These are phyloP conservation scores for Parasteatoda tepidariorum DNA, from an alignment of 1,140 invertebrate species.

Conservation along the genomic window DNA sequence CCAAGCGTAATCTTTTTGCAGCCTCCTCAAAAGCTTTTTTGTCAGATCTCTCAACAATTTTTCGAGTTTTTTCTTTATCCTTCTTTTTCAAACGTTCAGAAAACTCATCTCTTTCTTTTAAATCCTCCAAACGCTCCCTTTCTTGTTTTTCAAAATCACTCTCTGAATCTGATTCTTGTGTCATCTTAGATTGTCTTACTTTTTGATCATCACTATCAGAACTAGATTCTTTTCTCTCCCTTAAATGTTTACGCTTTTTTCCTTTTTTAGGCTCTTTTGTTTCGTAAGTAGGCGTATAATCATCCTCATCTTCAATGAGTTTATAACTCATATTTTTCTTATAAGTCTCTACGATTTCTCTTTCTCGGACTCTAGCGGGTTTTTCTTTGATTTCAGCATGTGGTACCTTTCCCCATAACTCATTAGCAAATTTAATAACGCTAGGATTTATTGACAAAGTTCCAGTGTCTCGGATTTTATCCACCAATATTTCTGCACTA, in stretches of 20 bases:
- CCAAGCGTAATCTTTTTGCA: conserved; percentile 88
- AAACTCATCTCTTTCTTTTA: conserved; percentile 95
- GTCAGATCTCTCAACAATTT: conserved; percentile 79
- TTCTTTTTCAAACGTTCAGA: conserved; percentile 86
- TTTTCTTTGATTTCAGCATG: conserved; percentile 64
- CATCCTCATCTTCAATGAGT: conserved; percentile 68
- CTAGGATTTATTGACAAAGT: conserved; percentile 70
- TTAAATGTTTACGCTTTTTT: conserved; percentile 61
- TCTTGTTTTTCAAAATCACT: conserved; percentile 59
- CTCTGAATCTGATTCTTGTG: conserved; percentile 39
- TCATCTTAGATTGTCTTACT: conserved; percentile 9
- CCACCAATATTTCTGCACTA: conserved; percentile 68
- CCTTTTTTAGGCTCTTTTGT: not conserved
- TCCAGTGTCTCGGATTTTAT: conserved; percentile 69
- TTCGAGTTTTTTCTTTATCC: conserved; percentile 90
- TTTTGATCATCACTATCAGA: conserved; percentile 3
- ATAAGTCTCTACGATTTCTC: conserved; percentile 66
- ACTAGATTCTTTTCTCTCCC: conserved; percentile 17
- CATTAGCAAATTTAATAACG: conserved; percentile 67
- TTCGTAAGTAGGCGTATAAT: conserved; percentile 61
- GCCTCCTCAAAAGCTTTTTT: conserved; percentile 90
- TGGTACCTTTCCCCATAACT: conserved; percentile 66
- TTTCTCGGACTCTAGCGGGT: conserved; percentile 64
- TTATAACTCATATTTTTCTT: conserved; percentile 69
- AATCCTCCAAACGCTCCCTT: conserved; percentile 78